Evolutionary conservation across 1,140 invertebrate genomes (phyloP).

Genomic region (Halictus rubicundus): DNA sequence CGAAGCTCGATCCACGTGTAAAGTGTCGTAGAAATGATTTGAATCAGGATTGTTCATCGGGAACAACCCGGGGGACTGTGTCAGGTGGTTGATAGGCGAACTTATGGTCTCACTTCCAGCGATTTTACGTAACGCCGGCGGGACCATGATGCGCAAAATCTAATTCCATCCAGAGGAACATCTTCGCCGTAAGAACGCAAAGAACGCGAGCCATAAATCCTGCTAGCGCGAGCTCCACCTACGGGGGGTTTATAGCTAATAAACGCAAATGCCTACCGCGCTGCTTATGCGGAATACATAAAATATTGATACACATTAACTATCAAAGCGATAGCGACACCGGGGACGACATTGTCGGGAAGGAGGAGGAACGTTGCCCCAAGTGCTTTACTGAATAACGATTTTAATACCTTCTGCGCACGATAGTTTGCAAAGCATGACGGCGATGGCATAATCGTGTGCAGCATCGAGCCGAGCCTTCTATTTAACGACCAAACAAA

Average conservation of each 20-base stretch:
- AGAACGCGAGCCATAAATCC: slow-evolving; percentile 52
- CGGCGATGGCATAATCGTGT: slow-evolving; percentile 5
- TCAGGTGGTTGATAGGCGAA: not conserved
- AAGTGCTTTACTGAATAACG: slow-evolving; percentile 38
- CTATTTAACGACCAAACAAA: slow-evolving; percentile 36
- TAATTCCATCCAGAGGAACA: slow-evolving; percentile 25
- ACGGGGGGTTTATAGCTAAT: slow-evolving; percentile 62
- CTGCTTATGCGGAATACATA: slow-evolving; percentile 60
- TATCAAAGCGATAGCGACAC: slow-evolving; percentile 29
- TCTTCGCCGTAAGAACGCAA: slow-evolving; percentile 34
- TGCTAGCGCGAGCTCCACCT: slow-evolving; percentile 27
- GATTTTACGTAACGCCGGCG: slow-evolving; percentile 30
- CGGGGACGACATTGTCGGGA: not conserved
- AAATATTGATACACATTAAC: slow-evolving; percentile 64
- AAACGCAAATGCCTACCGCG: slow-evolving; percentile 60
- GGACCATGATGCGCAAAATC: slow-evolving; percentile 24
- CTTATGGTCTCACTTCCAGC: not conserved
- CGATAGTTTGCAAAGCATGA: slow-evolving; percentile 5
- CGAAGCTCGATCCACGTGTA: no score
- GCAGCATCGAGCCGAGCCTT: not conserved
- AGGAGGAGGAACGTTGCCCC: slow-evolving; percentile 20
- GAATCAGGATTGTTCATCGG: no score
- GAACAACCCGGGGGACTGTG: not conserved
- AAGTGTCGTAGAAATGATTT: no score
- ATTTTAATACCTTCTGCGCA: slow-evolving; percentile 47